phyloP scores from a whole-genome alignment of 2,113 vertebrate genomes.

The Mohoua ochrocephala region DNA sequence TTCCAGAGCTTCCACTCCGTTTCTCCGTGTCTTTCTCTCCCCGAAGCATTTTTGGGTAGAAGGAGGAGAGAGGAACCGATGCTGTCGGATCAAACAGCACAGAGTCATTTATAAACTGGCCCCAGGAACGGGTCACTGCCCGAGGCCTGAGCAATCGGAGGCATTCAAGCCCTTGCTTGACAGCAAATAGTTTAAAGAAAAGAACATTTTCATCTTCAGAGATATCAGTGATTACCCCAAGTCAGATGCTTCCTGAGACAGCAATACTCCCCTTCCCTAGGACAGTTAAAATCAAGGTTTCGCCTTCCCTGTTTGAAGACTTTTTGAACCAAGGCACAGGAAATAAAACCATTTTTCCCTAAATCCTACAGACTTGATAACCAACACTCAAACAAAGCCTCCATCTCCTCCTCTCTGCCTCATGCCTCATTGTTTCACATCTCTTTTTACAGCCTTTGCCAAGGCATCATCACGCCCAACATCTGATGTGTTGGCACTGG shows the following conservation, averaged over 20 bases:
- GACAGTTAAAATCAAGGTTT: neutral
- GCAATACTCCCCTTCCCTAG: neutral
- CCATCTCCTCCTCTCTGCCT: neutral
- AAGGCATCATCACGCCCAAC: fast-evolving
- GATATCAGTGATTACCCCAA: neutral
- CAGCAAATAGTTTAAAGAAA: constrained; percentile 13
- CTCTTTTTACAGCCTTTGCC: neutral
- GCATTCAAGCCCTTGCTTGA: neutral
- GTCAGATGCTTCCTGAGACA: neutral
- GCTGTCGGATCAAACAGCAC: neutral
- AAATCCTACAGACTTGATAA: neutral
- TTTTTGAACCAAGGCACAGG: neutral
- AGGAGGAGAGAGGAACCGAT: neutral
- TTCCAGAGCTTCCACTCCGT: neutral
- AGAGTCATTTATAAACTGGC: neutral
- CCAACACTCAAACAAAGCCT: neutral
- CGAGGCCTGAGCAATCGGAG: neutral
- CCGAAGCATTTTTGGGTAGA: neutral
- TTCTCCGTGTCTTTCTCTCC: neutral
- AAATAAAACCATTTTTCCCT: neutral
- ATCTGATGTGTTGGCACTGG: neutral
- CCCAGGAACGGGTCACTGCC: neutral
- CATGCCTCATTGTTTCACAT: neutral
- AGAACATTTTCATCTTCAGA: neutral
- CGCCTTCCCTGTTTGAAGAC: neutral